phyloP scores from a whole-genome alignment of 2,888 invertebrate species.

The Acronicta psi region DNA sequence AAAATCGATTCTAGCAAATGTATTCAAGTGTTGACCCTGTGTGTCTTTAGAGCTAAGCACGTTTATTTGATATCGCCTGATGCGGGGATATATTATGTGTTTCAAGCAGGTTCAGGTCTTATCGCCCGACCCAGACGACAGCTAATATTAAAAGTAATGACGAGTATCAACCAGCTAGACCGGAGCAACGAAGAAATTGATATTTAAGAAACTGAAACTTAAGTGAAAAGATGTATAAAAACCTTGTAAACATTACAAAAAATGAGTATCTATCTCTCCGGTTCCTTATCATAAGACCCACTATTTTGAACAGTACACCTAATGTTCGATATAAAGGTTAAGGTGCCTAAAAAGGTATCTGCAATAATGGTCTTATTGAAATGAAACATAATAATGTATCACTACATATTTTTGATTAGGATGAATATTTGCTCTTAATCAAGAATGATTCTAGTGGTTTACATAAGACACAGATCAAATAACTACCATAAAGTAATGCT shows the following conservation, averaged over 20 bases:
- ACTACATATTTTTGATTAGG: too few species aligned
- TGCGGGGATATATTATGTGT: constrained; percentile 53
- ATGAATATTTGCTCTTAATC: constrained; percentile 6
- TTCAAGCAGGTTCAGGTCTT: constrained; percentile 52
- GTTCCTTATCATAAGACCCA: too few species aligned
- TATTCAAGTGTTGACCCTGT: constrained; percentile 16
- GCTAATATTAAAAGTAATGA: constrained; percentile 51
- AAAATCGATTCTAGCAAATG: constrained; percentile 1
- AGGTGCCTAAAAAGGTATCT: too few species aligned
- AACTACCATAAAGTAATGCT: not conserved
- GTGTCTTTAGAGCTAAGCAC: constrained; percentile 30
- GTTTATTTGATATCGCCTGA: constrained; percentile 53
- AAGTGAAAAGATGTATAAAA: constrained; percentile 2
- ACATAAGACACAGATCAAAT: not conserved
- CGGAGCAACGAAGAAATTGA: constrained; percentile 33
- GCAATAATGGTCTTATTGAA: too few species aligned
- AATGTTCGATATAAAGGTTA: too few species aligned
- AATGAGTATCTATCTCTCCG: too few species aligned
- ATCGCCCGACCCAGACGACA: constrained; percentile 50
- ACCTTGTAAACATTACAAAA: too few species aligned
- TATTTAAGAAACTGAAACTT: constrained; percentile 31
- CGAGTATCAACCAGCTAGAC: constrained; percentile 48
- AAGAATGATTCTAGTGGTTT: not conserved
- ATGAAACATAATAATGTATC: not conserved
- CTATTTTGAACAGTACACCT: too few species aligned